These are phyloP conservation scores for Chrysomallon squamiferum DNA, from an alignment of 1,140 invertebrate species.

Conservation along the genomic window DNA sequence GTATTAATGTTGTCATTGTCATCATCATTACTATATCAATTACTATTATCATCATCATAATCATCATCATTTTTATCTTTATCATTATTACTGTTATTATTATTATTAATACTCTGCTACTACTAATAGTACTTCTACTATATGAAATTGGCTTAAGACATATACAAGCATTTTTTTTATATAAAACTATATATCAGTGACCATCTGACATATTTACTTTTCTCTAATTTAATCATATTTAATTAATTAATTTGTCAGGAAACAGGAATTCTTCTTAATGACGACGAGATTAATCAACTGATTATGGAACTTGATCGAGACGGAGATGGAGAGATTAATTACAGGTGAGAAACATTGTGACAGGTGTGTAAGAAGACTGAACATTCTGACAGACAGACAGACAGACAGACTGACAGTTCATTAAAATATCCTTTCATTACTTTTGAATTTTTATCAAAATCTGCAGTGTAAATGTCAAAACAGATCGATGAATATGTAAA, in stretches of 20 bases:
- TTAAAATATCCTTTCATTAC: neutral
- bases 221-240: too few relatives aligned
- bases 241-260: constrained; percentile 45
- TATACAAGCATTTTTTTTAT: too few relatives aligned
- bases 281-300: constrained; percentile 51
- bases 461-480: neutral
- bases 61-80: too few relatives aligned
- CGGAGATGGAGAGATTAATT: constrained; percentile 61
- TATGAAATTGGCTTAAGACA: too few relatives aligned
- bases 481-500: neutral
- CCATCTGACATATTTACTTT: too few relatives aligned
- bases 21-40: too few relatives aligned
- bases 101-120: too few relatives aligned
- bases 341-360: constrained; percentile 50
- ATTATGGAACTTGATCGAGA: constrained; percentile 57
- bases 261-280: constrained; percentile 51
- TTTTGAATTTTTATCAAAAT: neutral
- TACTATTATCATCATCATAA: too few relatives aligned
- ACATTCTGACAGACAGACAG: neutral
- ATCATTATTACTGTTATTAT: too few relatives aligned
- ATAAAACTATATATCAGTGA: too few relatives aligned
- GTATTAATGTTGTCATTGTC: too few relatives aligned
- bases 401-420: neutral
- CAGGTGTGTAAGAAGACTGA: neutral
- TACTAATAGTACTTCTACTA: too few relatives aligned